These are phyloP conservation scores for Tryphoninae sp. DNA, from an alignment of 2,888 invertebrate species.

Conservation along the genomic window DNA sequence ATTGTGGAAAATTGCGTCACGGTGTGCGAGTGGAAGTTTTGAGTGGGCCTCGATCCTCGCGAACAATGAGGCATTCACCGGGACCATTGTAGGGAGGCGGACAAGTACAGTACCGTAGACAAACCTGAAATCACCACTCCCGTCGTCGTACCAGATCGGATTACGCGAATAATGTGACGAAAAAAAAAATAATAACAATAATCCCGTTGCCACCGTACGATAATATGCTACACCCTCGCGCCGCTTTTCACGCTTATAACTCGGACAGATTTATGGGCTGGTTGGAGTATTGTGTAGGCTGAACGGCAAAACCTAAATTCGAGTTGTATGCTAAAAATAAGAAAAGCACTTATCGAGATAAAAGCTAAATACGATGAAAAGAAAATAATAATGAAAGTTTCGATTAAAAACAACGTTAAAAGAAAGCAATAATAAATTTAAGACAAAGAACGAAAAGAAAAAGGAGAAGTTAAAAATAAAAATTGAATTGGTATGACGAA, in stretches of 20 bases:
- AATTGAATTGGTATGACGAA: too few species aligned
- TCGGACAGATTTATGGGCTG: constrained; percentile 37
- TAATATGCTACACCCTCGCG: constrained; percentile 59
- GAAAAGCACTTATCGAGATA: too few species aligned
- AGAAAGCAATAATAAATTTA: too few species aligned
- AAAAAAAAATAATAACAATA: constrained; percentile 66
- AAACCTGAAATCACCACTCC: constrained; percentile 79
- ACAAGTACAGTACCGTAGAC: constrained; percentile 80
- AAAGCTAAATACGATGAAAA: too few species aligned
- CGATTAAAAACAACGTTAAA: too few species aligned
- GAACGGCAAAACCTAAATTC: constrained; percentile 16
- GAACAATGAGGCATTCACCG: constrained; percentile 79
- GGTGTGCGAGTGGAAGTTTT: constrained; percentile 75
- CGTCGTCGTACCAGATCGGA: constrained; percentile 77
- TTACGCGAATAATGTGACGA: constrained; percentile 74
- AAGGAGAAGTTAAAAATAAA: too few species aligned
- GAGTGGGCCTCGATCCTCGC: constrained; percentile 76
- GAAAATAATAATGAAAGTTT: too few species aligned
- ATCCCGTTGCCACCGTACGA: constrained; percentile 55
- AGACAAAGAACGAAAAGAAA: too few species aligned
- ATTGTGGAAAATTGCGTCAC: constrained; percentile 71
- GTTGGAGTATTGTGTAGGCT: background rate
- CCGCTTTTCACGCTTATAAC: constrained; percentile 40
- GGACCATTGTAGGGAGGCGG: constrained; percentile 72
- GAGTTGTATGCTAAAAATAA: background rate